A percentile compares a stretch with the other conserved stretches of the same genome.
phyloP scores from a whole-genome alignment of 2,797 vertebrate genomes.

The Lerista edwardsae region DNA sequence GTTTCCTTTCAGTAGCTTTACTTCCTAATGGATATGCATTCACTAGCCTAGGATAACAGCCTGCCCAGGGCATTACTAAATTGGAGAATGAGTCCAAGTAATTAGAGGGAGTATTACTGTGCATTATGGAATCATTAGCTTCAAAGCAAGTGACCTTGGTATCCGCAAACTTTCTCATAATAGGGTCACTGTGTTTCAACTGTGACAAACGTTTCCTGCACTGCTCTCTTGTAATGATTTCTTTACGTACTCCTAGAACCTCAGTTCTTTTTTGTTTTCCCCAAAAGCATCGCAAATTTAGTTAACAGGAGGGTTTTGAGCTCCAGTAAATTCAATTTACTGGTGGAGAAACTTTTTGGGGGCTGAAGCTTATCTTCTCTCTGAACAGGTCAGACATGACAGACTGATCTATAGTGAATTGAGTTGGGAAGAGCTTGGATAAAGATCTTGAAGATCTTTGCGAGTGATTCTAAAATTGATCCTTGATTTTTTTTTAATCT shows the following conservation, averaged over 20 bases:
- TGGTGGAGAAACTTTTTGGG: neutral
- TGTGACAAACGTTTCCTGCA: conserved; percentile 29
- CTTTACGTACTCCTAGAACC: neutral
- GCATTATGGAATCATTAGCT: neutral
- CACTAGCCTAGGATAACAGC: conserved; percentile 24
- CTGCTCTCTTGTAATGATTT: neutral
- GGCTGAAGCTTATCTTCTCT: neutral
- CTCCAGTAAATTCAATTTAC: rapidly evolving
- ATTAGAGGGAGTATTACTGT: conserved; percentile 8
- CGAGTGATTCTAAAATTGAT: neutral
- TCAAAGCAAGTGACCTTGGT: conserved; percentile 12
- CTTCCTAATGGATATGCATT: conserved; percentile 23
- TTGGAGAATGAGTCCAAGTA: neutral
- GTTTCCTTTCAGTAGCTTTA: neutral
- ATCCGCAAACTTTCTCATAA: neutral
- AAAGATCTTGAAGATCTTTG: neutral
- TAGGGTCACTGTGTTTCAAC: neutral
- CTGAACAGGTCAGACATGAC: neutral
- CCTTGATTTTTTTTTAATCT: neutral
- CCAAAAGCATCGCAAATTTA: neutral
- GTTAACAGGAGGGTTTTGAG: neutral
- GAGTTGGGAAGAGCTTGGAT: neutral
- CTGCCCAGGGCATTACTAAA: conserved; percentile 32
- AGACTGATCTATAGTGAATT: neutral
- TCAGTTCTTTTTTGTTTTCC: neutral